Percentiles rank a stretch among this genome's conserved stretches.
These are phyloP conservation scores for Platysternon megacephalum DNA, from an alignment of 2,113 vertebrate species.

Conservation along the genomic window DNA sequence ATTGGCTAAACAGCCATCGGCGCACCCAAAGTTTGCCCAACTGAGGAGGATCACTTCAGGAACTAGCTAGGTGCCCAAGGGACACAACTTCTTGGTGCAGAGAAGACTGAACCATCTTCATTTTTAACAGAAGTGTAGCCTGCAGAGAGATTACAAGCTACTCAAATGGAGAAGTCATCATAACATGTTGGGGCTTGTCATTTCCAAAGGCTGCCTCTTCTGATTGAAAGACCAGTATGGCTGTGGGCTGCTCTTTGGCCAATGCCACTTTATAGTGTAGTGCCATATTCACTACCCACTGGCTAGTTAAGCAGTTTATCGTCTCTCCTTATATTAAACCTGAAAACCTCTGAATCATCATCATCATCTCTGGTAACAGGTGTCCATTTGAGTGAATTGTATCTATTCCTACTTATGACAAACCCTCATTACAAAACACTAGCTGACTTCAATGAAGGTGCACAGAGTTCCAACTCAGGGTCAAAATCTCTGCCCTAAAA, in stretches of 20 bases:
- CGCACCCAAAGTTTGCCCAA: neutral
- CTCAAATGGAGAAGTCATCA: neutral
- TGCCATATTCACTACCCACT: neutral
- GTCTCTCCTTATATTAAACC: neutral
- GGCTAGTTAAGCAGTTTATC: neutral
- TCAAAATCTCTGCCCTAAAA: neutral
- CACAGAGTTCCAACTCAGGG: neutral
- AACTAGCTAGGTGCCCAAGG: neutral
- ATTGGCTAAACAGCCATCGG: neutral
- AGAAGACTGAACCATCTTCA: neutral
- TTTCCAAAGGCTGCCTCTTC: neutral
- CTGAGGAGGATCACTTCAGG: neutral
- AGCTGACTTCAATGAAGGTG: neutral
- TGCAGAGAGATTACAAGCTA: neutral
- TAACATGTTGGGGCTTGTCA: neutral
- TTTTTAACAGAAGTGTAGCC: neutral
- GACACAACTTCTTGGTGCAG: neutral
- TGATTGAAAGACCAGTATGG: neutral
- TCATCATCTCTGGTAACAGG: neutral
- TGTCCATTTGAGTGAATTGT: neutral
- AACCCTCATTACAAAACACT: neutral
- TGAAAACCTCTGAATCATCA: neutral
- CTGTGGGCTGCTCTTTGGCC: neutral
- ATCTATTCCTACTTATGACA: neutral
- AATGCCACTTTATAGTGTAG: neutral